phyloP scores from a whole-genome alignment of 2,113 vertebrate species.

The Emydocephalus ijimae region DNA sequence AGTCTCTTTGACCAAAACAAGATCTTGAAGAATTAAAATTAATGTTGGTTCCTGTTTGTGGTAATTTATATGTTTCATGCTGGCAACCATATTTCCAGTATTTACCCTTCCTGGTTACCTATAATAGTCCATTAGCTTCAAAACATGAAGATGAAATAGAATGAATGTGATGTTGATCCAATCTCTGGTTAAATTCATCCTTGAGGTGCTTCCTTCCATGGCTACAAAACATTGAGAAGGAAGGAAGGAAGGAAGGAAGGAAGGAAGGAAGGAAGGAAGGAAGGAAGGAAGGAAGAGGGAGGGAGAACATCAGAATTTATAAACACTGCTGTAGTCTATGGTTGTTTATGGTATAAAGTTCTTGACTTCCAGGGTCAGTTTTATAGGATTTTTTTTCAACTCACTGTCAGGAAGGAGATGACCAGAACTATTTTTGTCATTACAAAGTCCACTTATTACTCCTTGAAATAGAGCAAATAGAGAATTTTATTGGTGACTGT shows the following conservation, averaged over 20 bases:
- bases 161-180: background rate
- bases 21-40: background rate
- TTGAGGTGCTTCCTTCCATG: background rate
- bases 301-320: background rate
- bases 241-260: too few relatives aligned
- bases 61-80: background rate
- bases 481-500: conserved; percentile 39
- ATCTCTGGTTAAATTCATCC: background rate
- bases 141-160: background rate
- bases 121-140: background rate
- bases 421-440: conserved; percentile 22
- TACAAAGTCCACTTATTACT: conserved; percentile 38
- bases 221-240: background rate
- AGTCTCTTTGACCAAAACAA: background rate
- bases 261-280: too few relatives aligned
- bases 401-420: background rate
- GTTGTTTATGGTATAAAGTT: background rate
- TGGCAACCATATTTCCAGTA: background rate
- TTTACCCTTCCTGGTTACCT: background rate
- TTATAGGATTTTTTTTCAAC: conserved; percentile 32
- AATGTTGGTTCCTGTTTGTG: background rate
- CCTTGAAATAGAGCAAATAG: conserved; percentile 42
- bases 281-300: background rate
- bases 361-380: conserved; percentile 37
- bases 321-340: background rate